phyloP scores from a whole-genome alignment of 2,113 vertebrate species.

The Odontophorus gujanensis region DNA sequence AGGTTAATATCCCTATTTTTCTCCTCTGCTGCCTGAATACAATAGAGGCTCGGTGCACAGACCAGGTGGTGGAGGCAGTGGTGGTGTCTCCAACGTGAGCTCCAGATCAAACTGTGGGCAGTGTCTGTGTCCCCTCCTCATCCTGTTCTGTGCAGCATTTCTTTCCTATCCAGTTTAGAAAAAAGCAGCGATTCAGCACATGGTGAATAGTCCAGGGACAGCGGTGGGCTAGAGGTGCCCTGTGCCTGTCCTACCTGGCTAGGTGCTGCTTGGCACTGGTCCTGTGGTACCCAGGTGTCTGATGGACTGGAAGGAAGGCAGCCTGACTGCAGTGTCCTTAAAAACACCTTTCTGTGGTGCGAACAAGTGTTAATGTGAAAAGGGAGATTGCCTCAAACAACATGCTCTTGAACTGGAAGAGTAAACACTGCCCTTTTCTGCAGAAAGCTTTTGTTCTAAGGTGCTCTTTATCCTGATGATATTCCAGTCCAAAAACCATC shows the following conservation, averaged over 20 bases:
- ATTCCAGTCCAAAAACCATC: conserved; percentile 55
- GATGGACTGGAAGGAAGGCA: not conserved
- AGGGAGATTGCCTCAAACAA: conserved; percentile 26
- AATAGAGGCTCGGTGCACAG: conserved; percentile 56
- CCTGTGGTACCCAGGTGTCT: not conserved
- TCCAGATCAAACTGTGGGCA: not conserved
- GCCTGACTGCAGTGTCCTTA: not conserved
- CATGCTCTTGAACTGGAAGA: not conserved
- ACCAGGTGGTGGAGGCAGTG: conserved; percentile 65
- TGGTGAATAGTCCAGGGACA: not conserved
- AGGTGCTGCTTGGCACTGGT: not conserved
- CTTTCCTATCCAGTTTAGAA: not conserved
- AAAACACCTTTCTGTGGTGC: not conserved
- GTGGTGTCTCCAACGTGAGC: not conserved
- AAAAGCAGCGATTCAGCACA: not conserved
- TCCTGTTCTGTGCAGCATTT: not conserved
- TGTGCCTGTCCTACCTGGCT: not conserved
- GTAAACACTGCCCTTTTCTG: conserved; percentile 49
- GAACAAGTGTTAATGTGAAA: not conserved
- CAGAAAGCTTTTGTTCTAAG: conserved; percentile 63
- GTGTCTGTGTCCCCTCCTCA: not conserved
- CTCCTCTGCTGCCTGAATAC: conserved; percentile 79
- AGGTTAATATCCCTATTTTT: conserved; percentile 82
- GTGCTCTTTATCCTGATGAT: conserved; percentile 63
- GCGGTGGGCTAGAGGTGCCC: not conserved